Evolutionary conservation across 2,113 vertebrate genomes (phyloP), one percentile per base, ranked within the genome.

Genomic region (Scolopax mira): DNA sequence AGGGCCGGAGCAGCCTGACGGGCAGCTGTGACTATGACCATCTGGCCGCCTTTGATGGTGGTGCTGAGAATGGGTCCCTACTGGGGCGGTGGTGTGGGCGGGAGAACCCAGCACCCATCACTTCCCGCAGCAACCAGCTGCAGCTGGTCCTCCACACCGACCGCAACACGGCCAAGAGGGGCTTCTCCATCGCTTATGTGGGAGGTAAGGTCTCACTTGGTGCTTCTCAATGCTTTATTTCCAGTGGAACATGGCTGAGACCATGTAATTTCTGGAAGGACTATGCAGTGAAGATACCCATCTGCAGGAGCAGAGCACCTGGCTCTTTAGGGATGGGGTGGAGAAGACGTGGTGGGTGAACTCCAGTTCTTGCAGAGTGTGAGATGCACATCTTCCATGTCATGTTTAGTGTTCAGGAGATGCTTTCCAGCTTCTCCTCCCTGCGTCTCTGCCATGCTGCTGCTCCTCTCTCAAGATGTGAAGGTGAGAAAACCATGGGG

Each of bases 41-140:
- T 6, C 93, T 99, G 84, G 83, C 98, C 0, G 98, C 98, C 70
- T 99, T 99, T 0, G 99, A 99, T 0, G 99, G 99, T 10, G 96
- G 96, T 74, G 97, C 97, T 0, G 98, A 99, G 97, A 92, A 95
- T 0, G 98, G 98, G 4, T 58, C 97, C 18, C 92, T 98, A 91
- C 97, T 99, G 93, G 99, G 99, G 15, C 97, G 15, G 33, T 99
- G 99, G 99, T 99, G 99, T 4, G 99, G 99, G 51, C 88, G 49
- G 37, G 98, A 98, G 75, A 96, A 91, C 35, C 98, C 98, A 0
- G 95, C 97, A 0, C 98, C 98, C 0, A 0, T 99, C 82, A 96
- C 98, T 84, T 99, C 99, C 3, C 98, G 79, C 90, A 90, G 94
- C 80, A 99, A 99, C 97, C 98, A 97, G 82, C 94, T 99, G 78